Evolutionary conservation across 1,140 invertebrate genomes (phyloP).

Genomic region (Liolophura sinensis): DNA sequence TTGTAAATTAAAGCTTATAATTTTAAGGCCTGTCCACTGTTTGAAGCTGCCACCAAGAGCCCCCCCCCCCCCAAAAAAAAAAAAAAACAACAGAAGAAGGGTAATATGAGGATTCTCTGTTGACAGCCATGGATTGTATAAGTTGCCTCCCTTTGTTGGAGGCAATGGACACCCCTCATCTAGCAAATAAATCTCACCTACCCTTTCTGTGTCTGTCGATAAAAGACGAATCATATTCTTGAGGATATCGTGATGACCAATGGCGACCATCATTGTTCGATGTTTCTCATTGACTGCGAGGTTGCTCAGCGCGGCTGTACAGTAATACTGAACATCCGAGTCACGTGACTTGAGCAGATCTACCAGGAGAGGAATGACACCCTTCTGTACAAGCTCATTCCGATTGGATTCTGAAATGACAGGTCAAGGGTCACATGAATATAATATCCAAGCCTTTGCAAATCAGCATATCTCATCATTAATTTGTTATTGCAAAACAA

Average conservation of each 20-base stretch:
- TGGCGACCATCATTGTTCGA: constrained; percentile 43
- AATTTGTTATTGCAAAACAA: too few species aligned
- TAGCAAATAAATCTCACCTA: constrained; percentile 10
- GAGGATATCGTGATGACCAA: constrained; percentile 43
- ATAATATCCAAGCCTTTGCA: neutral
- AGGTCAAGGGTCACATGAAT: constrained; percentile 2
- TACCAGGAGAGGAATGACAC: constrained; percentile 40
- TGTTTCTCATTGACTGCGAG: constrained; percentile 47
- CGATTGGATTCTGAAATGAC: constrained; percentile 38
- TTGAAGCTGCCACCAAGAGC: too few species aligned
- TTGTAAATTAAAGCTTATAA: neutral
- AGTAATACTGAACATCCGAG: constrained; percentile 41
- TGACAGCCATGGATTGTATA: too few species aligned
- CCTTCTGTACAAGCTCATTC: constrained; percentile 36
- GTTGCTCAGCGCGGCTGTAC: constrained; percentile 44
- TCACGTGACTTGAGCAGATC: constrained; percentile 29
- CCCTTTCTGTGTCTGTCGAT: constrained; percentile 32
- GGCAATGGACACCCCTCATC: too few species aligned
- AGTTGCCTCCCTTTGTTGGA: too few species aligned
- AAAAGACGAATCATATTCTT: constrained; percentile 33
- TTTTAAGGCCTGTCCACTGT: neutral
- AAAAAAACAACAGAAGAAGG: too few species aligned
- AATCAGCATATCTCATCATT: neutral
- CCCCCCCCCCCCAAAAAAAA: too few species aligned
- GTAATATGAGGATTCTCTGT: too few species aligned